Conservation (phyloP, 2,888 invertebrate species). For the Apamea sordens region DNA sequence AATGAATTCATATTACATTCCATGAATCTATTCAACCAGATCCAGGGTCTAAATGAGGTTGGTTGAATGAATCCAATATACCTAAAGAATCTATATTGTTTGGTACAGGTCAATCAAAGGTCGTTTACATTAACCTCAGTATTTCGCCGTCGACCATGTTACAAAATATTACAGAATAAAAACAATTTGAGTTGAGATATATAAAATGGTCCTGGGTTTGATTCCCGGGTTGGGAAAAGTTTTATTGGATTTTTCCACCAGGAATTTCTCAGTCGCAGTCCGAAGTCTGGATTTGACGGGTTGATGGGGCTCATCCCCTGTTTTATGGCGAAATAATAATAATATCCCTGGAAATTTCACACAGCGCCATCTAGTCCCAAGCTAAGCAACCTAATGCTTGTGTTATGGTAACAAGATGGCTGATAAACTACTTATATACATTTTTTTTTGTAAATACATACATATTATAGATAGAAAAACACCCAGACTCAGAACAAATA, state of each 20-base stretch:
- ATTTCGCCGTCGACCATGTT: background rate
- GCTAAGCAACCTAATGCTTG: too few species aligned
- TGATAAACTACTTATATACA: too few species aligned
- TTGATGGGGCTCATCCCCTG: too few species aligned
- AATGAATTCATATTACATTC: background rate
- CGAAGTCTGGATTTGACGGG: background rate
- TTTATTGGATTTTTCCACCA: background rate
- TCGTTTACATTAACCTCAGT: constrained; percentile 11
- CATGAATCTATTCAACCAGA: background rate
- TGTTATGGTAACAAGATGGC: too few species aligned
- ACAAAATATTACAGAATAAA: too few species aligned
- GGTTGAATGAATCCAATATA: background rate
- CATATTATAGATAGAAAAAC: too few species aligned
- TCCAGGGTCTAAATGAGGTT: too few species aligned
- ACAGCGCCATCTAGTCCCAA: too few species aligned
- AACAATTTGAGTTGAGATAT: background rate
- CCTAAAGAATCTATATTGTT: background rate
- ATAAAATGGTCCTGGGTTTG: background rate
- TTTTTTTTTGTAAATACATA: too few species aligned
- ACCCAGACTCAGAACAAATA: too few species aligned
- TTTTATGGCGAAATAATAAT: too few species aligned
- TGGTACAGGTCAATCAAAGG: background rate
- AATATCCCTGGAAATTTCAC: too few species aligned
- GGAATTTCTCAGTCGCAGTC: background rate
- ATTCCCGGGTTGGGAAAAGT: background rate